Conservation (phyloP, 2,113 vertebrate species). For the Ornithorhynchus anatinus region DNA sequence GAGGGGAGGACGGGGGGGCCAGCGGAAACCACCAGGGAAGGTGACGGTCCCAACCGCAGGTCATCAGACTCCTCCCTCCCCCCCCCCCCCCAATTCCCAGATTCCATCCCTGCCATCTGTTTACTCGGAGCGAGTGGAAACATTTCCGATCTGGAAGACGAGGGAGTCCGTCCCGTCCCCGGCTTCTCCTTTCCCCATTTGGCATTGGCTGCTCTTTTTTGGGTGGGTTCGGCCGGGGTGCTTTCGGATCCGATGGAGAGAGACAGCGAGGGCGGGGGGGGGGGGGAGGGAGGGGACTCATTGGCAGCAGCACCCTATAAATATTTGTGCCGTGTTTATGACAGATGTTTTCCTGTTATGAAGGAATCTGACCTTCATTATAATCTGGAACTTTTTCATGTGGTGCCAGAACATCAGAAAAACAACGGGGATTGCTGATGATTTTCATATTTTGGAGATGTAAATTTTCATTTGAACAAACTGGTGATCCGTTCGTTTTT, state of each 20-base stretch:
- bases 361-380: slow-evolving; percentile 62
- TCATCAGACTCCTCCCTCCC: too few species aligned
- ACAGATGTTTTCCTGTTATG: slow-evolving; percentile 60
- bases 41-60: too few species aligned
- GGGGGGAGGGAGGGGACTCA: not conserved
- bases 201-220: not conserved
- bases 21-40: too few species aligned
- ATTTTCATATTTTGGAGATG: slow-evolving; percentile 39
- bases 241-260: slow-evolving; percentile 25
- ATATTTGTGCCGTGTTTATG: slow-evolving; percentile 49
- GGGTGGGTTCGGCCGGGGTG: not conserved
- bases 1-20: too few species aligned
- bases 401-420: slow-evolving; percentile 50
- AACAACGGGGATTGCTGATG: slow-evolving; percentile 6
- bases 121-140: not conserved
- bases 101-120: not conserved
- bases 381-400: slow-evolving; percentile 57
- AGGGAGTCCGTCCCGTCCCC: not conserved
- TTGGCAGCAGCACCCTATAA: slow-evolving; percentile 47
- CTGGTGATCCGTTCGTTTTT: slow-evolving; percentile 25
- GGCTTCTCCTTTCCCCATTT: not conserved
- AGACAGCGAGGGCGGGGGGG: too few species aligned
- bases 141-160: not conserved
- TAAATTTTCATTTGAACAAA: slow-evolving; percentile 37
- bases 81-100: too few species aligned